Evolutionary conservation across 2,888 invertebrate species (phyloP), one percentile per base, ranked within the genome.

Genomic region (Epinotia bilunana): DNA sequence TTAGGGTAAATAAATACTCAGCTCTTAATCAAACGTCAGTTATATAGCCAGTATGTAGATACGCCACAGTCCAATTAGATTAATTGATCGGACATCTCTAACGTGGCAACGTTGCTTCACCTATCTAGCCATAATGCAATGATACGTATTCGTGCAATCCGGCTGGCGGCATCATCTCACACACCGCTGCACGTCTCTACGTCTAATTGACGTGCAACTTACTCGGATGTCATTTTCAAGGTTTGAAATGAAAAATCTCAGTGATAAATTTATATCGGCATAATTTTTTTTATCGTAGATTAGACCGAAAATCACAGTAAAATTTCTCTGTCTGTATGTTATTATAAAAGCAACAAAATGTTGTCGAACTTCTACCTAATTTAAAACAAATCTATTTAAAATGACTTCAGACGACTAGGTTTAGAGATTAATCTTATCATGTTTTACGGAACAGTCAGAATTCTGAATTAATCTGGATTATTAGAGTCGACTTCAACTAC

Each of bases 361-460:
- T 18, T 13, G 28, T 57, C 46, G 46, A 39, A n/a, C 53, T n/a
- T 5, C 18, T 62, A 62, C 33, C 43, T 28, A 73, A 64, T 74
- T 60, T 49, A 55, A 43, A n/a, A 28, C n/a, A 13, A 61, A 65
- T 72, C 20, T 62, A 18, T 65, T 67, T 75, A 13, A 72, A 75
- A 57, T 72, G 62, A 20, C 46, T 67, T 55, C 33, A 12, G 6
- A 71, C 43, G 43, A 60, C 33, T 72, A 61, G 64, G 55, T 46
- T 18, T 49, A 72, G 71, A 53, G 75, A 75, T 75, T 72, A 72
- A 72, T 72, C 67, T 61, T 72, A 75, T 75, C 72, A 46, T 72
- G 46, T 67, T 62, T 75, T 72, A 67, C 75, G 57, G 71, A 65
- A 74, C 67, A 74, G 53, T 62, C 46, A 60, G 39, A 75, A 61